These are phyloP conservation scores for Homarus americanus DNA, from an alignment of 1,140 invertebrate species.

Conservation along the genomic window DNA sequence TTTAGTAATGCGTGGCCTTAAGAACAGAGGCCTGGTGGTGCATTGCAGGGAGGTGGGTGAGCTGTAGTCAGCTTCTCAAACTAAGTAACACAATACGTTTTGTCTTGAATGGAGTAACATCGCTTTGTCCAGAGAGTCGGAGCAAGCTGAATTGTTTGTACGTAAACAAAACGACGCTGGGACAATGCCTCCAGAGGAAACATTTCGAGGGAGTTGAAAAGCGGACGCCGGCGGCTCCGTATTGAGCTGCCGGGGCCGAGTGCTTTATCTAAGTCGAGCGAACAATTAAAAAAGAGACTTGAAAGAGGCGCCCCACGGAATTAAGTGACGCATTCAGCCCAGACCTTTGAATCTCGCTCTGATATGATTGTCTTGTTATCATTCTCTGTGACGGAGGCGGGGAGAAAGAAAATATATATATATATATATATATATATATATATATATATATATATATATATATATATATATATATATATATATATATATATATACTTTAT, in stretches of 20 bases:
- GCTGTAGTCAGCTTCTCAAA: conserved; percentile 37
- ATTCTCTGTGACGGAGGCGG: no score
- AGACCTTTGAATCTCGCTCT: neutral
- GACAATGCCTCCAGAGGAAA: conserved; percentile 43
- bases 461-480: no score
- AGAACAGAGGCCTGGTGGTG: no score
- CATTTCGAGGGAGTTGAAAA: conserved; percentile 46
- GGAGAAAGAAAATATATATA: no score
- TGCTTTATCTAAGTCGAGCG: conserved; percentile 49
- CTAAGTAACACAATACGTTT: conserved; percentile 55
- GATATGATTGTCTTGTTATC: conserved; percentile 25
- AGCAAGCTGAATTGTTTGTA: conserved; percentile 53
- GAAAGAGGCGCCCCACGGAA: conserved; percentile 41
- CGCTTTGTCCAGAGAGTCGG: conserved; percentile 48
- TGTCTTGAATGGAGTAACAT: conserved; percentile 61
- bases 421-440: no score
- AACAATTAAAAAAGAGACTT: conserved; percentile 55
- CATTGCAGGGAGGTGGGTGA: no score
- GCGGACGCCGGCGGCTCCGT: conserved; percentile 26
- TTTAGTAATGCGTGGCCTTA: no score
- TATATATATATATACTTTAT: no score
- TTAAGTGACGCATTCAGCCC: conserved; percentile 52
- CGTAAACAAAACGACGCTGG: conserved; percentile 47
- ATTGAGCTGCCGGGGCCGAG: conserved; percentile 44
- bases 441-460: no score